Percentiles rank a stretch among this genome's conserved stretches.
Evolutionary conservation across 2,113 vertebrate genomes (phyloP).

Genomic region (Apus apus): DNA sequence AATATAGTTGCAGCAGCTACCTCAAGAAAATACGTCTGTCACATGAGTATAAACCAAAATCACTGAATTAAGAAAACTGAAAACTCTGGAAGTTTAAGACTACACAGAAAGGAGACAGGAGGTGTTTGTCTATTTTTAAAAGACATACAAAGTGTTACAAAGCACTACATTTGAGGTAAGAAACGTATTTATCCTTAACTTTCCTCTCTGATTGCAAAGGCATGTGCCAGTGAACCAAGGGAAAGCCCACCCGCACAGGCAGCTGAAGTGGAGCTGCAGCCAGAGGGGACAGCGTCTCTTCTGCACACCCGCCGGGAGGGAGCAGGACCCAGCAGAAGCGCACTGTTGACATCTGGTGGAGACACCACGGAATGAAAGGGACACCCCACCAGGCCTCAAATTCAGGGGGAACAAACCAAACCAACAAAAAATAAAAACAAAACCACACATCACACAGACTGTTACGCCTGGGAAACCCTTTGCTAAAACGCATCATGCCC

Average conservation of each 20-base stretch:
- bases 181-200: not conserved
- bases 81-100: not conserved
- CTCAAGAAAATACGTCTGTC: not conserved
- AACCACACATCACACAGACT: not conserved
- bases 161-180: not conserved
- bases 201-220: not conserved
- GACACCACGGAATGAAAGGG: not conserved
- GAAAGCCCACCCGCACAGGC: not conserved
- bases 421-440: not conserved
- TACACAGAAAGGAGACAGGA: not conserved
- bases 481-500: accelerated
- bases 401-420: not conserved
- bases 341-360: slow-evolving; percentile 67
- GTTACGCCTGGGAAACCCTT: not conserved
- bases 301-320: not conserved
- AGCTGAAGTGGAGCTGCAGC: not conserved
- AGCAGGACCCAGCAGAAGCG: not conserved
- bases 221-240: not conserved
- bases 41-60: not conserved
- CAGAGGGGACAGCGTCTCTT: accelerated
- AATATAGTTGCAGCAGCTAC: not conserved
- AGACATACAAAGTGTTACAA: accelerated
- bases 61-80: not conserved
- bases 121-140: not conserved
- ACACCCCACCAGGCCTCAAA: not conserved